Base-by-base conservation (phyloP, 2,888 invertebrate species). In the Dasypolia templi region DNA sequence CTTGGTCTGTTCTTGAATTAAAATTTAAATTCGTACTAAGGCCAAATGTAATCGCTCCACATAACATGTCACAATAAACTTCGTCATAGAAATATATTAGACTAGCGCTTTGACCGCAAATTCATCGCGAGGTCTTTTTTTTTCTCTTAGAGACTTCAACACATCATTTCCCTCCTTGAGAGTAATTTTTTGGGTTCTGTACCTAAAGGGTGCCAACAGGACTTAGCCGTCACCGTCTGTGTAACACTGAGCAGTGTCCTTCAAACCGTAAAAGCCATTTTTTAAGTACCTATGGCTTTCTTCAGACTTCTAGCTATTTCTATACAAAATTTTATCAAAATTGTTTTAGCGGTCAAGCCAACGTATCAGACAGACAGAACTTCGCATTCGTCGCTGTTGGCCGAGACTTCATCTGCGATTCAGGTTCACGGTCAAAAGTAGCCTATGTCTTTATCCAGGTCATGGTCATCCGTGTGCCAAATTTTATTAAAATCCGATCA, bases 1-100 rank as follows among this genome's bases (percentile, higher is more conserved):
- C 81, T 84, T 68, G 84, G 56, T 79, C 44, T 84, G 84, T 32
- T 84, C 85, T 86, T 87, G 76, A 87, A 80, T 78, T 80, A 72
- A 87, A 83, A 85, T 76, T 71, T 80, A 61, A 79, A 83, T 77
- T 83, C 76, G 59, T 78, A 70, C 58, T 80, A 77, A 80, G 85
- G 85, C 62, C 86, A 80, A n/a, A 42, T 51, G 55, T 85, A 85
- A 81, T 72, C 49, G 62, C 58, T 63, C 44, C 53, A 84, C 58
- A 71, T 75, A 69, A 59, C 59, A 69, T 82, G 77, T 85, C 77
- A 76, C 85, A 85, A 84, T 62, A 75, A 53, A 63, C 44, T 44
- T 39, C 70, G 70, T 70, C 62, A 79, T 49, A 70, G 44, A 67
- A 59, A 61, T 70, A 64, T 56, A 14, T 61, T 59, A 64, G 65